Evolutionary conservation across 1,140 invertebrate species (phyloP).

Genomic region (Megathymus violae): DNA sequence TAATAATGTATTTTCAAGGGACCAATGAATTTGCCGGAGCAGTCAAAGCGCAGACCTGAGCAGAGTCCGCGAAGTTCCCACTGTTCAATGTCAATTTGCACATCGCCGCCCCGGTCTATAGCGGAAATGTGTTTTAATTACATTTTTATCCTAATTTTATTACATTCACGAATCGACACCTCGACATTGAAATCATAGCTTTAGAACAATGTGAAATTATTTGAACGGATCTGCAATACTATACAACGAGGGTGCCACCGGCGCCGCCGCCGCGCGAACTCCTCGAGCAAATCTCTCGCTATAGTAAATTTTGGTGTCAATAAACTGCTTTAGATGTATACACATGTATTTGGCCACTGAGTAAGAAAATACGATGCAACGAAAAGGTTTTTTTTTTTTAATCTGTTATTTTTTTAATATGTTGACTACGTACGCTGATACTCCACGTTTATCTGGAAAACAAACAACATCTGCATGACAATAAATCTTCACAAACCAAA

Average conservation of each 20-base stretch:
- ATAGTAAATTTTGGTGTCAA: constrained; percentile 4
- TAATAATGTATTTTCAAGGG: too few species aligned
- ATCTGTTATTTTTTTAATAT: constrained; percentile 36
- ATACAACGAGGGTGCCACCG: too few species aligned
- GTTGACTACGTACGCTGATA: constrained; percentile 44
- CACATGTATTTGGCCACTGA: constrained; percentile 27
- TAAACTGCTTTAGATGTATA: constrained; percentile 4
- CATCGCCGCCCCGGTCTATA: constrained; percentile 13
- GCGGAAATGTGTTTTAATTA: background rate
- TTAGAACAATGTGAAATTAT: background rate
- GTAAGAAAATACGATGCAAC: constrained; percentile 46
- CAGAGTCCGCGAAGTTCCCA: too few species aligned
- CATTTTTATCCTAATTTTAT: background rate
- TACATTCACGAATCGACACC: too few species aligned
- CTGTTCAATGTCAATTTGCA: constrained; percentile 12
- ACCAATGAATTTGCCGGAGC: too few species aligned
- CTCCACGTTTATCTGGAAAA: constrained; percentile 38
- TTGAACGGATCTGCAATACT: too few species aligned
- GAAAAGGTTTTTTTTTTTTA: constrained; percentile 35
- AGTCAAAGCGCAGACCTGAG: too few species aligned
- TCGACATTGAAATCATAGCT: too few species aligned
- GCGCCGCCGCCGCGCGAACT: too few species aligned
- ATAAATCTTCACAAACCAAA: too few species aligned
- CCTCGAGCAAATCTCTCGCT: constrained; percentile 28
- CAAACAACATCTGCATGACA: too few species aligned